Evolutionary conservation across 2,888 invertebrate species (phyloP).

Genomic region (Xestia xanthographa): DNA sequence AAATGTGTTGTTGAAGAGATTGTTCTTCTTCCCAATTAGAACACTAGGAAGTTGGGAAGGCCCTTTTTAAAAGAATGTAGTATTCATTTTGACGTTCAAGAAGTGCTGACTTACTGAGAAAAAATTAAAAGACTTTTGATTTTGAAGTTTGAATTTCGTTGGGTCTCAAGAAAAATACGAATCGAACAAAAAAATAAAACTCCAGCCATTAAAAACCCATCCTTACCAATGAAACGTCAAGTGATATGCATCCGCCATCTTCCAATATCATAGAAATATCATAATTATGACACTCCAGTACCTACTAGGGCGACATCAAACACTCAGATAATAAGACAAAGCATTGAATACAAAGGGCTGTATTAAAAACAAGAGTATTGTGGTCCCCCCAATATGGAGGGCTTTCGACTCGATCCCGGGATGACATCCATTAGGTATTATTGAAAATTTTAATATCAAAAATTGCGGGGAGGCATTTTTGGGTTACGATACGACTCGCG

Average conservation of each 20-base stretch:
- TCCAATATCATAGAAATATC: slow-evolving; percentile 72
- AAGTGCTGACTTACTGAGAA: not conserved
- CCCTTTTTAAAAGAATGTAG: not conserved
- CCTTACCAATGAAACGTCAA: slow-evolving; percentile 63
- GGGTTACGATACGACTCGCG: slow-evolving; percentile 65
- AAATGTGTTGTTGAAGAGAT: not conserved
- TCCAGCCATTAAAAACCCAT: slow-evolving; percentile 34
- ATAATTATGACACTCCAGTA: slow-evolving; percentile 83
- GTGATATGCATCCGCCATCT: slow-evolving; percentile 53
- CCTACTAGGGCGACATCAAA: slow-evolving; percentile 79
- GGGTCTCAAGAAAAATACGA: not conserved
- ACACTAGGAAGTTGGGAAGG: too few relatives aligned
- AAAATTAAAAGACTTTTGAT: not conserved
- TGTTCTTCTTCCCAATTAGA: not conserved
- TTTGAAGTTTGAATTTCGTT: not conserved
- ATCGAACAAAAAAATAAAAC: not conserved
- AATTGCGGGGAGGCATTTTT: slow-evolving; percentile 80
- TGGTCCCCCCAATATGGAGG: slow-evolving; percentile 84
- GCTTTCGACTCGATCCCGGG: slow-evolving; percentile 79
- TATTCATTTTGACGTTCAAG: not conserved
- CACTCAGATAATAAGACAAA: slow-evolving; percentile 82
- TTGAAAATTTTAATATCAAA: slow-evolving; percentile 91
- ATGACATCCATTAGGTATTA: slow-evolving; percentile 90
- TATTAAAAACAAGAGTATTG: slow-evolving; percentile 80
- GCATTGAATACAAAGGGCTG: slow-evolving; percentile 79